Evolutionary conservation across 1,140 invertebrate genomes (phyloP).

Genomic region (Atta texana): DNA sequence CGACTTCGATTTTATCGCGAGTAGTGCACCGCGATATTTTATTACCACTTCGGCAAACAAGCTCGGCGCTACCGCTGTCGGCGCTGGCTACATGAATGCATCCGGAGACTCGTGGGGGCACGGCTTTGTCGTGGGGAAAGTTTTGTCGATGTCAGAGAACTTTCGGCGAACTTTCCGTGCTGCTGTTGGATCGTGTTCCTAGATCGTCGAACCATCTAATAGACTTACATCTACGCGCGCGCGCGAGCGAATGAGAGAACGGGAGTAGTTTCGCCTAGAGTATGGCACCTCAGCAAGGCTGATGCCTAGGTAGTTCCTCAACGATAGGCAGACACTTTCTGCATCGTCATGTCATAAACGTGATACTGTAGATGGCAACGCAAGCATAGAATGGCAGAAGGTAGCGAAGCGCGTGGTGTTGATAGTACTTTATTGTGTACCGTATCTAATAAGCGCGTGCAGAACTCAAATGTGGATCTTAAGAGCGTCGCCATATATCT

Average conservation of each 20-base stretch:
- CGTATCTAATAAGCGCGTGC: slow-evolving; percentile 23
- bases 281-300: background rate
- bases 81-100: slow-evolving; percentile 20
- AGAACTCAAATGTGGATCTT: slow-evolving; percentile 29
- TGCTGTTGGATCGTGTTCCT: slow-evolving; percentile 56
- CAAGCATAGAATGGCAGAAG: slow-evolving; percentile 24
- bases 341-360: slow-evolving; percentile 47
- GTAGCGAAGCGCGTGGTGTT: background rate
- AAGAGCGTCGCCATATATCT: background rate
- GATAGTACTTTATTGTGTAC: slow-evolving; percentile 45
- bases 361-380: slow-evolving; percentile 23
- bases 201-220: slow-evolving; percentile 74
- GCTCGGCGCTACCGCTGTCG: slow-evolving; percentile 5
- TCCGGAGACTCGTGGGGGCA: slow-evolving; percentile 9
- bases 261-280: background rate
- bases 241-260: background rate
- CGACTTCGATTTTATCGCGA: slow-evolving; percentile 44
- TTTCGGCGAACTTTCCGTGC: slow-evolving; percentile 61
- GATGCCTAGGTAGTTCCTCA: slow-evolving; percentile 11
- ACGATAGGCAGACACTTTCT: slow-evolving; percentile 41
- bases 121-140: slow-evolving; percentile 65
- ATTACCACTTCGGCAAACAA: slow-evolving; percentile 56
- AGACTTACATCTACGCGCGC: slow-evolving; percentile 68
- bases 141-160: slow-evolving; percentile 68
- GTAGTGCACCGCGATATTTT: slow-evolving; percentile 57